Evolutionary conservation across 2,113 vertebrate species (phyloP), one percentile per base, ranked within the genome.

Genomic region (Tenrec ecaudatus): DNA sequence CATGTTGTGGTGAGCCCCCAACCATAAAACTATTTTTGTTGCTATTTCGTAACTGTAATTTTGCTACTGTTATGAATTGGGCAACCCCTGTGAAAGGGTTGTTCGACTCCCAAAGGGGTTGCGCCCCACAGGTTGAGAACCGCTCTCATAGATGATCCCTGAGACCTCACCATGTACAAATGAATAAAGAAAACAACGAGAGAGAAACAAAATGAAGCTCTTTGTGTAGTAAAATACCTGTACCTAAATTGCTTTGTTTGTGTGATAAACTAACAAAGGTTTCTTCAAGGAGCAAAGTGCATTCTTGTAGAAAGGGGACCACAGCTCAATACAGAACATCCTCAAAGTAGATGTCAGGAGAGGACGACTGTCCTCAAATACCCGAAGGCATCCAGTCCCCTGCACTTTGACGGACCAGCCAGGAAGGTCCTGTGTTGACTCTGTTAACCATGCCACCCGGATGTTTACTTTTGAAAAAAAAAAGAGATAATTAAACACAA

Each of bases 221-320:
- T 69, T 78, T 83, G 29, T 80, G 0, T 58, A 73, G 82, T 47
- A 20, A 25, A 75, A 77, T 11, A 40, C 25, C 76, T 93, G 40
- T 77, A 62, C 11, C 2, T 53, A 75, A 75, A 76, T 43, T 10
- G 36, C 76, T 91, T 88, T 84, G 78, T 38, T 60, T 76, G 22
- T 47, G 43, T 47, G 43, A 82, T 92, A 69, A 84, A 86, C 79
- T 80, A 40, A 86, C 58, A 96, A 69, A 94, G 77, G 80, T 40
- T 95, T 84, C 0, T 47, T 86, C 68, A 79, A 94, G 75, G 85
- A 92, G 87, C 86, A 38, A 64, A 92, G 75, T 8, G n/a, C 20
- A 10, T 91, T 60, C 86, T 92, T 89, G 93, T 89, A 88, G 94
- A 97, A 93, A 66, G 82, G 60, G 43, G 76, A 92, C 40, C 80